These are phyloP conservation scores for Calidris pugnax DNA, from an alignment of 2,113 vertebrate species.

Conservation along the genomic window DNA sequence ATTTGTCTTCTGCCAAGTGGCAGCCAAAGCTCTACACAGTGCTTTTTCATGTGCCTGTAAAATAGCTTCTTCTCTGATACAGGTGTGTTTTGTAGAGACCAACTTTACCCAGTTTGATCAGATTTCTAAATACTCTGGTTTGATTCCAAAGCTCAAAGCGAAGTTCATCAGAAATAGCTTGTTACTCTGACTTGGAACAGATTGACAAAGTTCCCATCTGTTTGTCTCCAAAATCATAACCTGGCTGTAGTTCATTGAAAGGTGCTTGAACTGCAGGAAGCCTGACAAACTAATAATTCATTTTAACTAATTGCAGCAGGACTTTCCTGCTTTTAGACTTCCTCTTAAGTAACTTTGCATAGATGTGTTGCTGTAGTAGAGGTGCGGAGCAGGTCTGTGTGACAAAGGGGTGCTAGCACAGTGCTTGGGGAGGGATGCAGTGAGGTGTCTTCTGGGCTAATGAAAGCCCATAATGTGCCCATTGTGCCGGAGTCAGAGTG, in stretches of 20 bases:
- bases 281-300: background rate
- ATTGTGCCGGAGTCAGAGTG: background rate
- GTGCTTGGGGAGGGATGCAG: background rate
- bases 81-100: background rate
- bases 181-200: background rate
- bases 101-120: background rate
- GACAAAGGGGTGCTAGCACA: background rate
- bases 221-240: background rate
- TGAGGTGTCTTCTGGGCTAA: background rate
- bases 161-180: background rate
- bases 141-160: background rate
- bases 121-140: background rate
- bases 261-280: background rate
- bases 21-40: background rate
- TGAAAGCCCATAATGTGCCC: background rate
- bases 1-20: background rate
- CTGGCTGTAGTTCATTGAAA: background rate
- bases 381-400: background rate
- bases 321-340: constrained; percentile 25
- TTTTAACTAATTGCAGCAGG: background rate
- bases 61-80: background rate
- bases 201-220: background rate
- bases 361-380: background rate
- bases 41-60: background rate
- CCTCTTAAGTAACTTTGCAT: background rate